Evolutionary conservation across 2,113 vertebrate species (phyloP), one percentile per base, ranked within the genome.

Genomic region (Ailuropoda melanoleuca): DNA sequence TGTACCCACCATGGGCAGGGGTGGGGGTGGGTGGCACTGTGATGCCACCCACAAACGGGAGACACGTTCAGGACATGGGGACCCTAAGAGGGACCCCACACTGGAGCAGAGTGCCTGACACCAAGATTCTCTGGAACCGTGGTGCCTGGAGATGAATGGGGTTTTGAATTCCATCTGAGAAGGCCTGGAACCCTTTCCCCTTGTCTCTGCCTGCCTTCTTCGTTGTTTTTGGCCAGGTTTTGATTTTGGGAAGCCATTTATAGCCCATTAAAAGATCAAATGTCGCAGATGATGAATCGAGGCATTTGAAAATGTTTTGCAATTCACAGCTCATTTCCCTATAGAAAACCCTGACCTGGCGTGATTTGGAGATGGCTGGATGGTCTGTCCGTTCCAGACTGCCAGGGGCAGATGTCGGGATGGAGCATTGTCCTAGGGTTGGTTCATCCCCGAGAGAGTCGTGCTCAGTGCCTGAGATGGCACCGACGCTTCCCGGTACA

Each of bases 261-360:
- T 50, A 95, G 89, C 83, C 92, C 12, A 2, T 95, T 93, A 90
- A 94, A 97, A 75, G 74, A 96, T 94, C 90, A 92, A 77, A 53
- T 98, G n/a, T 88, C 78, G 68, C 3, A 18, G 37, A 96, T 18
- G 92, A 84, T 89, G 77, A 96, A 70, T 93, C 9, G 58, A 93
- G 93, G 53, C 50, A 90, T 96, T 83, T 34, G 70, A 94, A 91
- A 94, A 70, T 74, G 90, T 78, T 68, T 84, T 46, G 64, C 4
- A 3, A 75, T 93, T 94, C 95, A 39, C 50, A 46, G 89, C 29
- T 86, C 82, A 62, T 72, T 97, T 98, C 68, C 18, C 83, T 92
- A 60, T 93, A 85, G 93, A 85, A 80, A 93, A 43, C 23, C 55
- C 70, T 74, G 83, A 86, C 78, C 74, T n/a, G 19, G 83, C n/a